phyloP scores from a whole-genome alignment of 2,113 vertebrate genomes.

The Catharus fuscescens region DNA sequence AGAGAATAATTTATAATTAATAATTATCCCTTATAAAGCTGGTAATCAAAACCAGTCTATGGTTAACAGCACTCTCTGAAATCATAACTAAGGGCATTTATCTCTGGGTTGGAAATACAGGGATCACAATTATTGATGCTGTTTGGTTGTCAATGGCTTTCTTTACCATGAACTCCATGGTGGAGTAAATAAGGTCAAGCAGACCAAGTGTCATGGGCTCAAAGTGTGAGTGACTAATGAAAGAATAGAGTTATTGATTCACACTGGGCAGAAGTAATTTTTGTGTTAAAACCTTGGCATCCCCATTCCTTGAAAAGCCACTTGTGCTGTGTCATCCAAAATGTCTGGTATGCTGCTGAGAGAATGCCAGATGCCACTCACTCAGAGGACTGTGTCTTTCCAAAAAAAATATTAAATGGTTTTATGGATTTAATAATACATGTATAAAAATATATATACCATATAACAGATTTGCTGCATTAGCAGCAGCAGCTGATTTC shows the following conservation, averaged over 20 bases:
- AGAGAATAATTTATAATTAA: background rate
- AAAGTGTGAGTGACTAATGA: slow-evolving; percentile 54
- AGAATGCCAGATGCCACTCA: slow-evolving; percentile 65
- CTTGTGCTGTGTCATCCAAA: slow-evolving; percentile 29
- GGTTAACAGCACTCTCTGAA: background rate
- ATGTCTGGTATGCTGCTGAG: slow-evolving; percentile 15
- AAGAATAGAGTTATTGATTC: slow-evolving; percentile 52
- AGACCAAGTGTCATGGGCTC: background rate
- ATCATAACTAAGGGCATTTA: background rate
- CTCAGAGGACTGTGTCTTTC: slow-evolving; percentile 27
- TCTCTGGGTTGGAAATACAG: background rate
- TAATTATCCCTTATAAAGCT: background rate
- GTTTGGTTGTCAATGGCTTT: background rate
- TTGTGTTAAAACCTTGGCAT: slow-evolving; percentile 53
- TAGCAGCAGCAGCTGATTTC: slow-evolving; percentile 6
- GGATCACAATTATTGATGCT: slow-evolving; percentile 22
- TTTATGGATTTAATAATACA: slow-evolving; percentile 60
- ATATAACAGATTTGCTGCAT: background rate
- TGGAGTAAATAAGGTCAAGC: slow-evolving; percentile 40
- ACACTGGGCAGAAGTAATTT: slow-evolving; percentile 37
- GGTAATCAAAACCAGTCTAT: background rate
- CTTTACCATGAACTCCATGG: background rate
- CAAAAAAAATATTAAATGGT: slow-evolving; percentile 23
- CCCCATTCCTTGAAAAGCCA: background rate
- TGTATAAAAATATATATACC: slow-evolving; percentile 8